Evolutionary conservation across 2,888 invertebrate genomes (phyloP).

Genomic region (Caenorhabditis sp.): DNA sequence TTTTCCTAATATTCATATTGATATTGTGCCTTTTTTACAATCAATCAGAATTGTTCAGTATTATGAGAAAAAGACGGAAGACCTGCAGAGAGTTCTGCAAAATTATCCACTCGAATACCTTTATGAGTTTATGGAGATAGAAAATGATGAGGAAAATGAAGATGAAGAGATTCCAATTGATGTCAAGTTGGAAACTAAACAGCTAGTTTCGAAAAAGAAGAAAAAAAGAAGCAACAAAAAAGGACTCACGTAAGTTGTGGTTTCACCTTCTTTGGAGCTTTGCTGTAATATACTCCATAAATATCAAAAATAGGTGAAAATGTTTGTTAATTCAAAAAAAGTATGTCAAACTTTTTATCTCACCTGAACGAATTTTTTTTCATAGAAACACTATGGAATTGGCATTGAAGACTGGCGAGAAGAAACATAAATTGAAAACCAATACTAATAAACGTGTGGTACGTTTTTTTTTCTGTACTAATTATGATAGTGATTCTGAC

Average conservation of each 20-base stretch:
- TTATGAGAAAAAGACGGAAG: constrained; percentile 22
- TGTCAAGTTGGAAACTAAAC: constrained; percentile 27
- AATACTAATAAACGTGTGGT: not conserved
- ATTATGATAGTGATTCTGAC: not conserved
- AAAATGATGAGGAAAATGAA: constrained; percentile 21
- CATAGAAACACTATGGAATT: constrained; percentile 29
- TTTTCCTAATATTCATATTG: constrained; percentile 54
- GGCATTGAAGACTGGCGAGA: constrained; percentile 30
- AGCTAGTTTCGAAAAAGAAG: constrained; percentile 25
- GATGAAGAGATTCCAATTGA: constrained; percentile 16
- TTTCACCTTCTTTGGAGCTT: no score
- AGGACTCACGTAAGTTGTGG: constrained; percentile 39
- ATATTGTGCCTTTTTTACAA: constrained; percentile 50
- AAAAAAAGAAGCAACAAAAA: constrained; percentile 27
- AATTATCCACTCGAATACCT: constrained; percentile 41
- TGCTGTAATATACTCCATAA: no score
- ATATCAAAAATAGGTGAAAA: no score
- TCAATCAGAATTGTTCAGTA: constrained; percentile 39
- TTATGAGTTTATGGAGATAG: constrained; percentile 34
- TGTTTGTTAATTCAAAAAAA: no score
- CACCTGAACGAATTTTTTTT: no score
- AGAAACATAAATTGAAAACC: constrained; percentile 20
- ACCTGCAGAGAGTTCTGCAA: constrained; percentile 27
- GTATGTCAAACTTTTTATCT: no score
- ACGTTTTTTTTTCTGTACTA: not conserved